Evolutionary conservation across 1,140 invertebrate species (phyloP), one percentile per base, ranked within the genome.

Genomic region (Hycleus phaleratus): DNA sequence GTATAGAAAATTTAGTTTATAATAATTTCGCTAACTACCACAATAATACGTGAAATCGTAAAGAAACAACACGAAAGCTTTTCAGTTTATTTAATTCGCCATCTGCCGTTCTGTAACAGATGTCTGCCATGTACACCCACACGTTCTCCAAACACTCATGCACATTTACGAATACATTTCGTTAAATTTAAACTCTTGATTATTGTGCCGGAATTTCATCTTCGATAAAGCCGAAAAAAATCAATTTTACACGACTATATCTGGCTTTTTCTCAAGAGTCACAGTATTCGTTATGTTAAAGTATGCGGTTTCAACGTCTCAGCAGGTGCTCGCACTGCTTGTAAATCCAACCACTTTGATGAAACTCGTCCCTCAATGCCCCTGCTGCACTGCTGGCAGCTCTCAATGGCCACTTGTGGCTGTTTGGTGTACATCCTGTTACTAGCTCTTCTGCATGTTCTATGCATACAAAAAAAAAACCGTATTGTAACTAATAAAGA

Each of bases 1-100:
- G 79, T 76, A 76, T 79, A 76, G 78, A 80, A 81, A 79, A 79
- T 56, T 52, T 32, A 49, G n/a, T 12, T 32, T 6, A 7, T 39
- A 11, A 46, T 7, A 7, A 11, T 42, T 42, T 11, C 9, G 3
- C 40, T 3, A 42, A 18, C 18, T 42, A n/a, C 11, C 3, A 42
- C 3, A 10, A 7, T 4, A 42, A 42, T 10, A 42, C 9, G 40
- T 42, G 9, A 10, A 10, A n/a, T 42, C 9, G 4, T 42, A 42
- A 42, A 42, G 9, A 42, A 42, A 42, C 11, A 42, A 11, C 9
- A 5, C 9, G 9, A 42, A 42, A 42, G 11, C 40, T n/a, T n/a
- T 10, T 42, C 11, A n/a, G 40, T n/a, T 39, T 42, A 42, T 42
- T 42, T 42, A 42, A 42, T 42, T 42, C 10, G 40, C 40, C 40